phyloP scores from a whole-genome alignment of 2,113 vertebrate species.

The Pavo muticus region DNA sequence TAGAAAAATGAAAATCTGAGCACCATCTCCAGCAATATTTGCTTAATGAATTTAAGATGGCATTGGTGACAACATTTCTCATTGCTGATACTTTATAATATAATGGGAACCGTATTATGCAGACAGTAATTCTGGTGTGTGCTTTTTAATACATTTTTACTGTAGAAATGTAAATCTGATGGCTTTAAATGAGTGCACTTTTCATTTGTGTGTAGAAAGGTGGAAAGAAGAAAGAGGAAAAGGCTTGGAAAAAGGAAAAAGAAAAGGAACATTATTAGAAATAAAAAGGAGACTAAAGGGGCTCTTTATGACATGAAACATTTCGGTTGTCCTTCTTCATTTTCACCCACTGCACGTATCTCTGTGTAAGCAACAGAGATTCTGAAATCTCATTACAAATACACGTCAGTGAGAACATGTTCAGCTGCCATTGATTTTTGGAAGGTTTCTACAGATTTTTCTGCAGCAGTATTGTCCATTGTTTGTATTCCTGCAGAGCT shows the following conservation, averaged over 20 bases:
- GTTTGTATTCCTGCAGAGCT: not conserved
- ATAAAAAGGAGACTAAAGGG: not conserved
- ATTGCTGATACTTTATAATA: not conserved
- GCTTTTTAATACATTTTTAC: slow-evolving; percentile 9
- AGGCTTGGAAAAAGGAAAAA: not conserved
- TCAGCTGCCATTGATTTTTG: not conserved
- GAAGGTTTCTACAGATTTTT: not conserved
- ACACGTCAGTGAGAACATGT: not conserved
- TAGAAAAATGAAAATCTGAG: slow-evolving; percentile 35
- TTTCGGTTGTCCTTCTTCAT: not conserved
- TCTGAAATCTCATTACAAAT: not conserved
- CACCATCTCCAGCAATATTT: not conserved
- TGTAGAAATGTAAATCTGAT: not conserved
- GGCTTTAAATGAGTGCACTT: not conserved
- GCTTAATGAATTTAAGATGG: not conserved
- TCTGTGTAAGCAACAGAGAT: not conserved
- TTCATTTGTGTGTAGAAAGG: not conserved
- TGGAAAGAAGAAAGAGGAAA: not conserved
- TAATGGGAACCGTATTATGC: not conserved
- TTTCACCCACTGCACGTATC: not conserved
- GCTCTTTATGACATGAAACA: not conserved
- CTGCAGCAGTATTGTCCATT: rapidly evolving
- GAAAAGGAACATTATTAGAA: not conserved
- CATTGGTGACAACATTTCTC: not conserved
- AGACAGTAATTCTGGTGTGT: not conserved